Percentiles rank a stretch among this genome's conserved stretches.
Conservation (phyloP, 1,140 invertebrate genomes). For the Apis mellifera region DNA sequence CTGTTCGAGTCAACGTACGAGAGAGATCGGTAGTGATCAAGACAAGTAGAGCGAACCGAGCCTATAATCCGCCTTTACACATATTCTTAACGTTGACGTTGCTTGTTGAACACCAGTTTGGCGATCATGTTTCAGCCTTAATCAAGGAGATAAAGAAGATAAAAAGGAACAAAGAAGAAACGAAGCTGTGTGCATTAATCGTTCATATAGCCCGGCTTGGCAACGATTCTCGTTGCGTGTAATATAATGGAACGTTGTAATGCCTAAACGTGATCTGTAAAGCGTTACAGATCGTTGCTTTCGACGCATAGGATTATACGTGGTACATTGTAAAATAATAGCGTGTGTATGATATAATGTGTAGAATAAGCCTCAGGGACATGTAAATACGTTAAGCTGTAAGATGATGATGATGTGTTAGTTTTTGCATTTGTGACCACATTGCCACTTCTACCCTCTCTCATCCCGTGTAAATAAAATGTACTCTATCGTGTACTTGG, state of each 20-base stretch:
- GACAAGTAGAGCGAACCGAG: conserved; percentile 16
- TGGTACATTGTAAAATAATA: conserved; percentile 62
- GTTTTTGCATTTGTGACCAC: conserved; percentile 69
- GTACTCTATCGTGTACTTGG: conserved; percentile 67
- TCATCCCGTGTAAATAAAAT: conserved; percentile 68
- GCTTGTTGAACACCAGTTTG: conserved; percentile 5
- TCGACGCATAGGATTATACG: conserved; percentile 47
- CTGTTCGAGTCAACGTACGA: neutral
- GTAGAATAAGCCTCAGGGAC: conserved; percentile 74
- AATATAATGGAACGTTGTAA: conserved; percentile 49
- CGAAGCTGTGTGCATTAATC: neutral
- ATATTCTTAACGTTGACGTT: neutral
- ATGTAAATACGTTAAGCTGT: conserved; percentile 73
- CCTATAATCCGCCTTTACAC: neutral
- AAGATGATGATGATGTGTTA: conserved; percentile 59
- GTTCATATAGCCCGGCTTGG: conserved; percentile 21
- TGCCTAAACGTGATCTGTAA: conserved; percentile 29
- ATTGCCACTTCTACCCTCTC: conserved; percentile 29
- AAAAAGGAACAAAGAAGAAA: neutral
- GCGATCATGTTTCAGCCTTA: neutral
- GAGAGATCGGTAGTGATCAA: neutral
- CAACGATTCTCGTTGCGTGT: conserved; percentile 43
- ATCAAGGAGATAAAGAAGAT: neutral
- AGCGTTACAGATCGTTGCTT: conserved; percentile 43
- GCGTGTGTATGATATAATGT: conserved; percentile 66